phyloP scores from a whole-genome alignment of 1,140 invertebrate genomes.

The Eueides isabella region DNA sequence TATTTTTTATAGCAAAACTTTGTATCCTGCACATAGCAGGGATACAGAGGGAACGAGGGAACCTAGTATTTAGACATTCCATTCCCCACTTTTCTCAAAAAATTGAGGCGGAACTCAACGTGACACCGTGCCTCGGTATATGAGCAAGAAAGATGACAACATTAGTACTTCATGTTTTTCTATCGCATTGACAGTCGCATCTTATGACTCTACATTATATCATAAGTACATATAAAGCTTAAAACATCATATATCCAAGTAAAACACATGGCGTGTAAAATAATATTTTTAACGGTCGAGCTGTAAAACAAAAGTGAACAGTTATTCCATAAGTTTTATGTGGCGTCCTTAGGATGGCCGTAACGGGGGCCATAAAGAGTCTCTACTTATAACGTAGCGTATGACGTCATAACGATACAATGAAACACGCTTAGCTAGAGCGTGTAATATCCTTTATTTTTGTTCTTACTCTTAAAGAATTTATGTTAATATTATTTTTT shows the following conservation, averaged over 20 bases:
- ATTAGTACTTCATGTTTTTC: too few relatives aligned
- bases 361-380: slow-evolving; percentile 27
- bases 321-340: slow-evolving; percentile 35
- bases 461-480: not conserved
- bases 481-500: not conserved
- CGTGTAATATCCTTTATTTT: not conserved
- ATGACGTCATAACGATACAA: slow-evolving; percentile 27
- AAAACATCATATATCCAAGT: slow-evolving; percentile 2
- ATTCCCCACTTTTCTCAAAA: too few relatives aligned
- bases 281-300: slow-evolving; percentile 33
- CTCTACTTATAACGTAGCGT: slow-evolving; percentile 16
- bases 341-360: slow-evolving; percentile 29
- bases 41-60: too few relatives aligned
- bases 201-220: too few relatives aligned
- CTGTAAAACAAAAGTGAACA: slow-evolving; percentile 38
- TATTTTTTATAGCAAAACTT: too few relatives aligned
- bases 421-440: not conserved
- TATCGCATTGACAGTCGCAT: too few relatives aligned
- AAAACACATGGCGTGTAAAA: slow-evolving; percentile 26
- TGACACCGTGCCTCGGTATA: too few relatives aligned
- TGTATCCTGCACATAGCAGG: too few relatives aligned
- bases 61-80: too few relatives aligned
- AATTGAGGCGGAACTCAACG: too few relatives aligned
- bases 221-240: not conserved
- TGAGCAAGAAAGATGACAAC: too few relatives aligned